Base-by-base conservation (phyloP, 2,888 invertebrate genomes). In the Lysandra coridon region DNA sequence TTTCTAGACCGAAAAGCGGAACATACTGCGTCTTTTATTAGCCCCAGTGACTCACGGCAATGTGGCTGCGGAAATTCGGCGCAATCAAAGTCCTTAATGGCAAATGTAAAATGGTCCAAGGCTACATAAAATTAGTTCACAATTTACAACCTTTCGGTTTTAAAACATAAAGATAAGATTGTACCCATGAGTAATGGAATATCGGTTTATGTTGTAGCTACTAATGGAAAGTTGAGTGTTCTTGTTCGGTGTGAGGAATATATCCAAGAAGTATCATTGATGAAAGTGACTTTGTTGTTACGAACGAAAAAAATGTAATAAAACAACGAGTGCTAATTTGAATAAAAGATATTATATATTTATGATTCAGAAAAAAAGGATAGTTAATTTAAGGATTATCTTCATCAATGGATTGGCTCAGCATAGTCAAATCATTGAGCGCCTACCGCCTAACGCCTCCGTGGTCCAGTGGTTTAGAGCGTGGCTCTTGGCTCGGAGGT, bases 21-120 rank as follows among this genome's bases (percentile, higher is more conserved):
- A 64, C 75, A 49, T 75, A 75, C 23, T 53, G 75, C 49, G 44
- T 23, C 76, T 76, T 76, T 73, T 76, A 78, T 73, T 74, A 75
- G 79, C 81, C 80, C 79, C 82, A 86, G 85, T 88, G 88, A 89
- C 83, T 90, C 88, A 89, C 84, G 83, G 85, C 86, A 88, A 86
- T 87, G 88, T 88, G 87, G 84, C 80, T 79, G 80, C 82, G 83
- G 83, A 83, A 87, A 84, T 88, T 57, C 89, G 89, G 89, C 87
- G 90, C 84, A 85, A 91, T 90, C 85, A 89, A 90, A 87, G 83
- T 84, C 87, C 88, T 88, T 91, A 89, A 89, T 88, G 85, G 85
- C 83, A 85, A 84, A 84, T 83, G 85, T 87, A 86, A 85, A 87
- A 90, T 87, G 40, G 79, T 44, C 62, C 79, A 79, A 79, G 75